Evolutionary conservation across 2,113 vertebrate genomes (phyloP), one percentile per base, ranked within the genome.

Genomic region (Planiliza haematocheilus): DNA sequence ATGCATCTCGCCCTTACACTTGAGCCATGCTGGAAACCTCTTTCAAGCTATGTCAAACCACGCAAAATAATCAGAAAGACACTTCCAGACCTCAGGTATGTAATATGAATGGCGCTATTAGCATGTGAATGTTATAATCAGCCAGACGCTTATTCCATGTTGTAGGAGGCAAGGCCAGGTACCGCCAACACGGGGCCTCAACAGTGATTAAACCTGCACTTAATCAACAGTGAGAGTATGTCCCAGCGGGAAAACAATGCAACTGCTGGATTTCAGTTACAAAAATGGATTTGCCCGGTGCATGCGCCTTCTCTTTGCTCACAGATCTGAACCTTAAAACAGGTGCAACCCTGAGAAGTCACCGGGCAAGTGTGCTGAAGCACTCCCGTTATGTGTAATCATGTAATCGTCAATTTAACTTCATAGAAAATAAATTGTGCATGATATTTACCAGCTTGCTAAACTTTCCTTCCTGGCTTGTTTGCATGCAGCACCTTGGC

Each of bases 171-270:
- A 11, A 76, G 69, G 65, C 70, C 75, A 70, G 56, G 45, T 61
- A 51, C 71, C 75, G 83, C 73, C 75, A 81, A 70, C 74, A 55
- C 80, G 51, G 49, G 61, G 69, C 41, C 70, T 79, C 77, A 66
- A 20, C 62, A 70, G 82, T 80, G 80, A 89, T 89, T 91, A 87
- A 81, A 79, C 50, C 59, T 79, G 39, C 73, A 77, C 73, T 85
- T 90, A 89, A 92, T 91, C 87, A 88, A 87, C 88, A 82, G 64
- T 77, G 88, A 86, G 77, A 87, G 77, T 79, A 56, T 39, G 37
- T 79, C 74, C 74, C 88, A 81, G 78, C 71, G 83, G 84, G 83
- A 72, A 74, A 74, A n/a, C n/a, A 70, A 78, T 48, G 42, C 55
- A 78, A 74, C 66, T 70, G 61, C 74, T 59, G 73, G 77, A 83